Evolutionary conservation across 92 coral and sea anemone species (phyloP), one percentile per base, ranked within the genome.

Genomic region (Palythoa caribaeorum): DNA sequence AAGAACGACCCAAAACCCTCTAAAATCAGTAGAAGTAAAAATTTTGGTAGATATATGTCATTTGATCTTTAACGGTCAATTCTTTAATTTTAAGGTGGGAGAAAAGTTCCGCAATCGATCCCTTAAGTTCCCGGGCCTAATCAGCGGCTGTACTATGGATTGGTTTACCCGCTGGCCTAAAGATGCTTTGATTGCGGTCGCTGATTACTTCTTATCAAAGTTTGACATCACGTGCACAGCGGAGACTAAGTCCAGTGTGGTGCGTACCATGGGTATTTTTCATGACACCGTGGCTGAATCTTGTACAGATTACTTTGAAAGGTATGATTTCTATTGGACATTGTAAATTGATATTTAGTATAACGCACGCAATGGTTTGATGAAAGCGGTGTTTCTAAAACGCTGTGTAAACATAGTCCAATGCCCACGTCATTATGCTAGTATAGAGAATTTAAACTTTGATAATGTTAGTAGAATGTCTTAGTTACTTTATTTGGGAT

Each of bases 101-200:
- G 98, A 94, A 74, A 94, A 94, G 83, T 94, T 94, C 89, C 96
- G 98, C 47, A 94, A 94, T 55, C 96, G 98, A 11, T 94, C 98
- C 1, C 73, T 94, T 72, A 94, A 94, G 87, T 94, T 94, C 70
- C 98, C 98, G 47, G 98, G 98, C 38, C 91, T 94, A 12, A 94
- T 93, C 85, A 94, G 98, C 60, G 98, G 98, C 14, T 94, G 98
- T 28, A 94, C 98, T 21, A 94, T 94, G 98, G 98, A 94, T 79
- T 94, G 98, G 98, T 94, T 94, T 79, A 94, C 98, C 87, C 98
- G 98, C 92, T 94, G 98, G 98, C 98, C 98, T 28, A 94, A 94
- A 77, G 98, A 94, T 76, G 98, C 98, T 69, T 83, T 94, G 92
- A 91, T 94, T 73, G 98, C 98, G 63, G 98, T 94, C 35, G 98